These are phyloP conservation scores for Zaprionus kolodkinae DNA, from an alignment of 1,140 invertebrate species.

Conservation along the genomic window DNA sequence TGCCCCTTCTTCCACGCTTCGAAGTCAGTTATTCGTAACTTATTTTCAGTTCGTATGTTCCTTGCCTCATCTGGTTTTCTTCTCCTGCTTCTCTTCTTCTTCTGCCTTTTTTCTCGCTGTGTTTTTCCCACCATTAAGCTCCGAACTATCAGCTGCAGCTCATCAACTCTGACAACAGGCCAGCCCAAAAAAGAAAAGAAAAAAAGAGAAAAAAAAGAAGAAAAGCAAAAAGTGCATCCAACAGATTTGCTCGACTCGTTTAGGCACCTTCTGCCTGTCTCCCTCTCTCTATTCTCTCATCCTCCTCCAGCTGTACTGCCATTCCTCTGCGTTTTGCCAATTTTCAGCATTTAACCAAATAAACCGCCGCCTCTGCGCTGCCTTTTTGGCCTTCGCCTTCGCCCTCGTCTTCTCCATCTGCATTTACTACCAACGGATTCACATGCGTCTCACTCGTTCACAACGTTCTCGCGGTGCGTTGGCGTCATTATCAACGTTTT, in stretches of 20 bases:
- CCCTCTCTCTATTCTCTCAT: not conserved
- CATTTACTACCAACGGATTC: conserved; percentile 49
- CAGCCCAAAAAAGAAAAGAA: conserved; percentile 44
- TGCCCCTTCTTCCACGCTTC: conserved; percentile 16
- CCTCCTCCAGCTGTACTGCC: not conserved
- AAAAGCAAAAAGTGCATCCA: conserved; percentile 52
- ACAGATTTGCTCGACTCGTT: conserved; percentile 36
- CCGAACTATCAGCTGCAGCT: conserved; percentile 71
- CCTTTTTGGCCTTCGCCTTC: not conserved
- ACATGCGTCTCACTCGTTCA: conserved; percentile 54
- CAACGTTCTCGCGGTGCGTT: conserved; percentile 27
- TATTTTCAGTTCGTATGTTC: conserved; percentile 14
- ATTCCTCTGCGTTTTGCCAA: conserved; percentile 65
- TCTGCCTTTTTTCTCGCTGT: conserved; percentile 38
- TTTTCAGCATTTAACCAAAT: conserved; percentile 81
- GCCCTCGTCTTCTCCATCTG: not conserved
- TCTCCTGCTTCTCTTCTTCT: conserved; percentile 24
- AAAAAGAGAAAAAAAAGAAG: conserved; percentile 17
- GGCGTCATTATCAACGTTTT: conserved; percentile 64
- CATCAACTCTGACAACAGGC: conserved; percentile 59
- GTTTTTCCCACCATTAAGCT: conserved; percentile 78
- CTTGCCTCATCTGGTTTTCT: conserved; percentile 4
- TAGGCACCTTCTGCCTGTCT: not conserved
- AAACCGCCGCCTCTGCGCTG: conserved; percentile 60
- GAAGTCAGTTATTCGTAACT: conserved; percentile 17